Percentiles rank a stretch among this genome's conserved stretches.
These are phyloP conservation scores for Porites lobata DNA, from an alignment of 92 coral and sea anemone genomes.

Conservation along the genomic window DNA sequence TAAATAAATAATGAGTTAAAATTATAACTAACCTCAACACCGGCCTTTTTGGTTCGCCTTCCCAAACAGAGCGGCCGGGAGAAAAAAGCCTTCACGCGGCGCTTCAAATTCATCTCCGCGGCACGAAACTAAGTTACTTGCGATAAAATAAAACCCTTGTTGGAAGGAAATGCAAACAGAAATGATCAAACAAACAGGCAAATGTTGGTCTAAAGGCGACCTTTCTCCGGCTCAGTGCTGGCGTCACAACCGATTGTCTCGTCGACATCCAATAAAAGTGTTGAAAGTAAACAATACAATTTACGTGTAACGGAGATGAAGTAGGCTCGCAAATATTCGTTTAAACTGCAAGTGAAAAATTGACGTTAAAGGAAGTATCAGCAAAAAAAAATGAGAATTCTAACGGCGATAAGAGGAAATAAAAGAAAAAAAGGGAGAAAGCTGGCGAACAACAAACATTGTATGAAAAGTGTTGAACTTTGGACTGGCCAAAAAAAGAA, in stretches of 20 bases:
- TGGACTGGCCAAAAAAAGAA: neutral
- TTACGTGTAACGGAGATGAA: neutral
- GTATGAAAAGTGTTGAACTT: neutral
- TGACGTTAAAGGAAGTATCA: neutral
- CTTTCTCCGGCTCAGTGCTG: neutral
- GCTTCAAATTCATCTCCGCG: neutral
- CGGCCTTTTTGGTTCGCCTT: neutral
- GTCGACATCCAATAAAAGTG: neutral
- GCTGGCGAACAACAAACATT: neutral
- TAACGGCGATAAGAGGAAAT: too few relatives aligned
- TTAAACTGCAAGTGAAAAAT: neutral
- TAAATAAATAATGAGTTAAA: neutral
- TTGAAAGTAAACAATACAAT: slow-evolving; percentile 3
- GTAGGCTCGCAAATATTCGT: neutral
- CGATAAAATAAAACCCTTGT: neutral
- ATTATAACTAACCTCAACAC: neutral
- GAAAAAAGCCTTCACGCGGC: slow-evolving; percentile 1
- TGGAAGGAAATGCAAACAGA: neutral
- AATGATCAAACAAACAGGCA: neutral
- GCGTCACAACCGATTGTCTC: neutral
- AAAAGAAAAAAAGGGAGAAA: neutral
- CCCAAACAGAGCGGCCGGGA: slow-evolving; percentile 1
- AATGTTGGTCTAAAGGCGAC: neutral
- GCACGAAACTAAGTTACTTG: neutral
- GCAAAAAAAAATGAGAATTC: too few relatives aligned